Conservation (phyloP, 2,888 invertebrate species). For the Peribatodes rhomboidaria region DNA sequence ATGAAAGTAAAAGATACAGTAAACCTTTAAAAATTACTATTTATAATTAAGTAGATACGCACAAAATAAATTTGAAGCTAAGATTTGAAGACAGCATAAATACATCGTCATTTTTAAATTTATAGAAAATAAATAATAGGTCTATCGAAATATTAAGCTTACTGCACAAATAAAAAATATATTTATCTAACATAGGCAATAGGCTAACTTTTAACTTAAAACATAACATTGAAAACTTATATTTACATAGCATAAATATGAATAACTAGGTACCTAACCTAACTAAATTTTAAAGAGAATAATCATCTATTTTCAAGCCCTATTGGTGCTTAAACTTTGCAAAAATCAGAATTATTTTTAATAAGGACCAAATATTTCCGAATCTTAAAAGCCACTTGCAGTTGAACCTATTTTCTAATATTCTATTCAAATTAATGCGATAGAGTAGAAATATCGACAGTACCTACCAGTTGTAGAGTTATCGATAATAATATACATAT, state of each 20-base stretch:
- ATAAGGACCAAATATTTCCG: slow-evolving; percentile 16
- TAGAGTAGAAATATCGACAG: neutral
- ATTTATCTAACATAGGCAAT: slow-evolving; percentile 20
- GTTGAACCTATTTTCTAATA: too few relatives aligned
- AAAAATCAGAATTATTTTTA: slow-evolving; percentile 10
- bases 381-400: neutral
- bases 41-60: slow-evolving; percentile 29
- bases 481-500: too few relatives aligned
- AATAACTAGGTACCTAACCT: neutral
- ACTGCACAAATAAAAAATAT: slow-evolving; percentile 25
- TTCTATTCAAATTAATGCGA: neutral
- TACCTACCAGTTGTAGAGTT: neutral
- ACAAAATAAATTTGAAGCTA: slow-evolving; percentile 34
- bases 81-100: slow-evolving; percentile 20
- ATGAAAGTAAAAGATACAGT: neutral
- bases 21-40: neutral
- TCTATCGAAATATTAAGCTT: slow-evolving; percentile 38
- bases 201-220: slow-evolving; percentile 8
- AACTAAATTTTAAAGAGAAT: slow-evolving; percentile 5
- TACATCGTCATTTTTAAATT: slow-evolving; percentile 28
- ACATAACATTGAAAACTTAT: slow-evolving; percentile 5
- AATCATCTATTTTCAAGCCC: slow-evolving; percentile 16
- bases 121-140: slow-evolving; percentile 37
- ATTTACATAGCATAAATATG: slow-evolving; percentile 8
- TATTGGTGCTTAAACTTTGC: slow-evolving; percentile 8